phyloP scores from a whole-genome alignment of 1,140 invertebrate species.

The Danaus plexippus region DNA sequence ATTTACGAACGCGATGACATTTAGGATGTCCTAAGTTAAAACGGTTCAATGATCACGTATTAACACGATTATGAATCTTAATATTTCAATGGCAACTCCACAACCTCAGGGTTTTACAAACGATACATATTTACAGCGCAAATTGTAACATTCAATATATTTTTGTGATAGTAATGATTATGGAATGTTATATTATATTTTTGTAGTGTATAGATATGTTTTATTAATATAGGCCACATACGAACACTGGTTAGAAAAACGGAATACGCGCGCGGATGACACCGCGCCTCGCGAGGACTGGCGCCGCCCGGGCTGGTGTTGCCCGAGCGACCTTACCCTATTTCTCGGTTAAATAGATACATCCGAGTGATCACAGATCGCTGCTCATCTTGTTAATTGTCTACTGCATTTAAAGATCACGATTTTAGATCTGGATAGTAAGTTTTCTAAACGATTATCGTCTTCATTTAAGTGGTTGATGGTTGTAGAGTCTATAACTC shows the following conservation, averaged over 20 bases:
- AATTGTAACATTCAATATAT: too few relatives aligned
- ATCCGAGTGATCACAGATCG: conserved; percentile 29
- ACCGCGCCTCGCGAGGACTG: conserved; percentile 61
- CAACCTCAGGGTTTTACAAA: too few relatives aligned
- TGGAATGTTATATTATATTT: background rate
- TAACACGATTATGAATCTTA: conserved; percentile 4
- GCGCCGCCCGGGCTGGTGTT: conserved; percentile 56
- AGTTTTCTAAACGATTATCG: background rate
- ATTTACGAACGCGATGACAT: too few relatives aligned
- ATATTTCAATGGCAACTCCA: conserved; percentile 4
- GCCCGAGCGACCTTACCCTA: conserved; percentile 18
- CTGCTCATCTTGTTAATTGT: conserved; percentile 13
- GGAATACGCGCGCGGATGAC: conserved; percentile 39
- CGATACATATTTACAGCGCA: too few relatives aligned
- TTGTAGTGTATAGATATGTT: background rate
- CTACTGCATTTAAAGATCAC: conserved; percentile 4
- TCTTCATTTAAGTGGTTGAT: background rate
- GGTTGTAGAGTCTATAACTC: too few relatives aligned
- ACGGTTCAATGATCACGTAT: too few relatives aligned
- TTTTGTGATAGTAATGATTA: too few relatives aligned
- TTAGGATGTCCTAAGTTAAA: too few relatives aligned
- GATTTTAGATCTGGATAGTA: conserved; percentile 26
- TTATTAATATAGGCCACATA: conserved; percentile 8
- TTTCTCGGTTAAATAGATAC: conserved; percentile 18
- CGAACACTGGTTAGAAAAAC: conserved; percentile 4